Percentiles rank a stretch among this genome's conserved stretches.
phyloP scores from a whole-genome alignment of 2,113 vertebrate genomes.

The Albula goreensis region DNA sequence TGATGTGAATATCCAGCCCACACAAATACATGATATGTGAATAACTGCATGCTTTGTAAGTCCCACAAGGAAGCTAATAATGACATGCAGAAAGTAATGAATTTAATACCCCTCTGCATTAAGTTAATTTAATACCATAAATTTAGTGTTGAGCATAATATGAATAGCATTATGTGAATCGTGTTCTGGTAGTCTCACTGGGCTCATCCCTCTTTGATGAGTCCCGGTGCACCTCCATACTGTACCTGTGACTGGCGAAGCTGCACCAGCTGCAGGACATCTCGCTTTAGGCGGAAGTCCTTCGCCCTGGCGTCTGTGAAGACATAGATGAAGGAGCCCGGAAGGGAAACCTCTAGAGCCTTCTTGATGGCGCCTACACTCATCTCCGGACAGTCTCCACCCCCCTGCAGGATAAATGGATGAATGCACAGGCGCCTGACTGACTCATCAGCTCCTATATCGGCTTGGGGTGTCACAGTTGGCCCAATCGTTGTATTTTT shows the following conservation, averaged over 20 bases:
- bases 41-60: background rate
- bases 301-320: conserved; percentile 93
- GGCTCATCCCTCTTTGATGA: background rate
- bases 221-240: background rate
- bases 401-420: conserved; percentile 69
- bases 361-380: conserved; percentile 85
- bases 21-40: background rate
- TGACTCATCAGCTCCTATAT: background rate
- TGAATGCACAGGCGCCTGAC: background rate
- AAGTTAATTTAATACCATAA: no score
- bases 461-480: background rate
- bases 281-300: conserved; percentile 80
- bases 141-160: background rate
- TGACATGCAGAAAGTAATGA: background rate
- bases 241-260: conserved; percentile 86
- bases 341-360: conserved; percentile 82
- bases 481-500: background rate
- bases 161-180: background rate
- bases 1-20: background rate
- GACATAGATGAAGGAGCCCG: conserved; percentile 87
- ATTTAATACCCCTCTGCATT: background rate
- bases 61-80: background rate
- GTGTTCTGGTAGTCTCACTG: background rate
- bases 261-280: conserved; percentile 83
- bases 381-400: conserved; percentile 94